Evolutionary conservation across 2,113 vertebrate species (phyloP).

Genomic region (Takifugu flavidus): DNA sequence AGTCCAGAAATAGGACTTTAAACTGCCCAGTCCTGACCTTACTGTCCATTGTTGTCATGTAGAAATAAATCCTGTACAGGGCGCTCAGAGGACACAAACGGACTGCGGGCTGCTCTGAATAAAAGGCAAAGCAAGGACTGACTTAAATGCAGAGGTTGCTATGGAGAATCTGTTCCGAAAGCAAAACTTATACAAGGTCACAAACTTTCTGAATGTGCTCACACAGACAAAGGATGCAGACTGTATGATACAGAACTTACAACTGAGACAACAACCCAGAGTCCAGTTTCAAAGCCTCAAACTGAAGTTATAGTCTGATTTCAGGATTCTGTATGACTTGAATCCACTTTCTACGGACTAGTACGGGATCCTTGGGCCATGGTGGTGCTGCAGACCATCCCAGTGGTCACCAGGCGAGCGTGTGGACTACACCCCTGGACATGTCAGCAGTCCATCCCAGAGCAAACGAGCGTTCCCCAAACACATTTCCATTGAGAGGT

Average conservation of each 20-base stretch:
- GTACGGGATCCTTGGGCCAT: too few relatives aligned
- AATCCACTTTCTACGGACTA: too few relatives aligned
- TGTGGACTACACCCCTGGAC: too few relatives aligned
- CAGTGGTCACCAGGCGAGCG: too few relatives aligned
- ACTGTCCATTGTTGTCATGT: constrained; percentile 39
- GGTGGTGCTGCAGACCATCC: too few relatives aligned
- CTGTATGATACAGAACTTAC: background rate
- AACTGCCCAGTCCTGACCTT: constrained; percentile 37
- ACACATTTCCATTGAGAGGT: too few relatives aligned
- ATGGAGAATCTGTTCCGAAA: constrained; percentile 54
- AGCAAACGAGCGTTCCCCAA: too few relatives aligned
- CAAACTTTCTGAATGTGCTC: background rate
- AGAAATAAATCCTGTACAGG: constrained; percentile 38
- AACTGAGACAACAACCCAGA: constrained; percentile 5
- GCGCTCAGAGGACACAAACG: constrained; percentile 45
- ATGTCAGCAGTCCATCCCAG: too few relatives aligned
- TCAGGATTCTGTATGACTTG: too few relatives aligned
- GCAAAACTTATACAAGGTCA: constrained; percentile 31
- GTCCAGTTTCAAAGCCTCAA: background rate
- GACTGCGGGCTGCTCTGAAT: constrained; percentile 41
- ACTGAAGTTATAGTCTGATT: too few relatives aligned
- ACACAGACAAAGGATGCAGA: background rate
- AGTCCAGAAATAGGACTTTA: constrained; percentile 19
- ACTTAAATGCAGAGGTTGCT: constrained; percentile 48
- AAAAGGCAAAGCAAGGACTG: constrained; percentile 49